phyloP scores from a whole-genome alignment of 1,140 invertebrate species.

The Cheumatopsyche charites region DNA sequence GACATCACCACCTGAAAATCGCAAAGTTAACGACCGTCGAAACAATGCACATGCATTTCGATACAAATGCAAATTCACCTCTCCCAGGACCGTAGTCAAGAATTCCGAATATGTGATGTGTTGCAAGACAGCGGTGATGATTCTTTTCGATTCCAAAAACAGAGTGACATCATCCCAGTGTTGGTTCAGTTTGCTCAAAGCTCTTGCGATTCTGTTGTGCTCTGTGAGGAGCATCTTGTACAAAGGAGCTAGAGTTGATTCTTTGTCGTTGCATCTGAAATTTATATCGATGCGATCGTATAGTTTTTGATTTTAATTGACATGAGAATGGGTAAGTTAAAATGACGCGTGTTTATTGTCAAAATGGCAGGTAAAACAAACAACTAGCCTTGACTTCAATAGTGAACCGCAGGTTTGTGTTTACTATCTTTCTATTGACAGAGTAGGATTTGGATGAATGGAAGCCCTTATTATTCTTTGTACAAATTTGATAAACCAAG shows the following conservation, averaged over 20 bases:
- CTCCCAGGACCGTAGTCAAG: constrained; percentile 77
- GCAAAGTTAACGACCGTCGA: background rate
- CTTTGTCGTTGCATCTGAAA: constrained; percentile 57
- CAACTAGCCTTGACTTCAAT: constrained; percentile 9
- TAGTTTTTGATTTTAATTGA: background rate
- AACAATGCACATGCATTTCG: background rate
- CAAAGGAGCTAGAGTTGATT: constrained; percentile 56
- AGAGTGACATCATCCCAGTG: constrained; percentile 86
- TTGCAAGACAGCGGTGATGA: constrained; percentile 81
- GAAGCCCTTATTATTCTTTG: too few species aligned
- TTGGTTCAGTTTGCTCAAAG: constrained; percentile 73
- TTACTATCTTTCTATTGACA: too few species aligned
- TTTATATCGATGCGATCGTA: background rate
- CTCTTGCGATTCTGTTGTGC: constrained; percentile 83
- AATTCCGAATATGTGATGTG: constrained; percentile 88
- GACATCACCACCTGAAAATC: constrained; percentile 65
- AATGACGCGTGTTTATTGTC: background rate
- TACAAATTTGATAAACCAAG: too few species aligned
- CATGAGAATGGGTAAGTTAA: background rate
- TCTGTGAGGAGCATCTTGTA: constrained; percentile 76
- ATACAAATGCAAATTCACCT: constrained; percentile 56
- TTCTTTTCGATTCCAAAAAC: constrained; percentile 78
- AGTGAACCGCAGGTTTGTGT: background rate
- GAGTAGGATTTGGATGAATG: too few species aligned
- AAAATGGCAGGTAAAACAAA: background rate